Evolutionary conservation across 2,113 vertebrate genomes (phyloP).

Genomic region (Antechinus stuartii): DNA sequence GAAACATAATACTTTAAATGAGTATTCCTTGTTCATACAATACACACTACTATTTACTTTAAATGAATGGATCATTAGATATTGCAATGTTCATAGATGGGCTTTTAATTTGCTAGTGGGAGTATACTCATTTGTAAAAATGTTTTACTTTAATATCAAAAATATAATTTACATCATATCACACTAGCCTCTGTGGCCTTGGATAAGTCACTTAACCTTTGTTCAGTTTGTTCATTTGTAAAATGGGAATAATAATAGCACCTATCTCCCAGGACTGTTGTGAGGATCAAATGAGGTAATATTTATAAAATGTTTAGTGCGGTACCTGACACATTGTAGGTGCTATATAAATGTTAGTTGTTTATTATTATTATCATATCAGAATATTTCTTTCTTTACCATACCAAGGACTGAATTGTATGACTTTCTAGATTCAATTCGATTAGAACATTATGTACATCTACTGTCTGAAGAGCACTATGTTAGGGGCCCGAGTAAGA

Average conservation of each 20-base stretch:
- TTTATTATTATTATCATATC: neutral
- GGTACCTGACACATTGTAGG: neutral
- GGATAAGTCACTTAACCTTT: neutral
- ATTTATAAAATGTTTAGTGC: neutral
- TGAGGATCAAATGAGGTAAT: neutral
- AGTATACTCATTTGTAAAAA: neutral
- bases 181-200: neutral
- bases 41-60: neutral
- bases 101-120: conserved; percentile 5
- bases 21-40: neutral
- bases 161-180: neutral
- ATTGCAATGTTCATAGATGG: neutral
- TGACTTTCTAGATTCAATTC: neutral
- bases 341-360: neutral
- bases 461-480: neutral
- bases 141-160: neutral
- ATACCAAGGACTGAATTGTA: neutral
- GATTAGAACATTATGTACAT: neutral
- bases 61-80: neutral
- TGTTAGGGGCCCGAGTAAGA: neutral
- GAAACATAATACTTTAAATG: neutral
- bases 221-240: neutral
- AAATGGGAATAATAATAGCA: neutral
- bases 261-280: neutral
- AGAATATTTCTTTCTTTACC: neutral